Evolutionary conservation across 2,797 vertebrate species (phyloP).

Genomic region (Hyperoplus immaculatus): DNA sequence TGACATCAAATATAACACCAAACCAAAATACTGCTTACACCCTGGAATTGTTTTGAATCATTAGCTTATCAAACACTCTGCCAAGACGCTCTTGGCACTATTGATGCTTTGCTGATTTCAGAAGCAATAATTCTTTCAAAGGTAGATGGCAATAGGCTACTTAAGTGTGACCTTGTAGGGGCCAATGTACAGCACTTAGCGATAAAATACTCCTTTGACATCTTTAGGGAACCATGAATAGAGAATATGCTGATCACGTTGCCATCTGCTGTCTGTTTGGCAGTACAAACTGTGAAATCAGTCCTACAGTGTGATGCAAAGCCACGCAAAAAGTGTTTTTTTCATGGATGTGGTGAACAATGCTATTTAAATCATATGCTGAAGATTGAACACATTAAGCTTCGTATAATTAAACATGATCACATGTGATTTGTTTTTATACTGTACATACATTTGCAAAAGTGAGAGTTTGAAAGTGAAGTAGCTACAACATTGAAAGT

Average conservation of each 20-base stretch:
- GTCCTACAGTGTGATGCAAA: conserved; percentile 5
- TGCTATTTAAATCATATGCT: conserved; percentile 6
- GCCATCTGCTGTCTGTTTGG: conserved; percentile 21
- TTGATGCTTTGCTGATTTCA: conserved; percentile 56
- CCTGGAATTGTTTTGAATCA: conserved; percentile 51
- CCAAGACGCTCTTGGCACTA: conserved; percentile 38
- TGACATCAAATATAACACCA: conserved; percentile 49
- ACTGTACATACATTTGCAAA: too few relatives aligned
- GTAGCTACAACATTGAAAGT: too few relatives aligned
- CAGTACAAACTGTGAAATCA: conserved; percentile 19
- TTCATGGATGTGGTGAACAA: conserved; percentile 4
- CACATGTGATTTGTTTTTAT: too few relatives aligned
- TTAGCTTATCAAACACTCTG: conserved; percentile 55
- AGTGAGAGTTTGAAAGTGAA: too few relatives aligned
- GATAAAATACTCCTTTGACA: conserved; percentile 35
- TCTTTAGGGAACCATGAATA: conserved; percentile 45
- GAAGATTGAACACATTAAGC: conserved; percentile 1
- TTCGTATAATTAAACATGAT: not conserved
- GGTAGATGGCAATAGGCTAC: conserved; percentile 40
- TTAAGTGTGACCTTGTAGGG: conserved; percentile 54
- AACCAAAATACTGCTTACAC: conserved; percentile 46
- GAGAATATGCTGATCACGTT: conserved; percentile 20
- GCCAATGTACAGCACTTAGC: conserved; percentile 46
- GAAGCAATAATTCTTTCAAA: conserved; percentile 55
- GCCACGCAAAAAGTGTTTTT: conserved; percentile 1